Percentiles rank a stretch among this genome's conserved stretches.
Evolutionary conservation across 2,113 vertebrate species (phyloP).

Genomic region (Cyanoderma ruficeps): DNA sequence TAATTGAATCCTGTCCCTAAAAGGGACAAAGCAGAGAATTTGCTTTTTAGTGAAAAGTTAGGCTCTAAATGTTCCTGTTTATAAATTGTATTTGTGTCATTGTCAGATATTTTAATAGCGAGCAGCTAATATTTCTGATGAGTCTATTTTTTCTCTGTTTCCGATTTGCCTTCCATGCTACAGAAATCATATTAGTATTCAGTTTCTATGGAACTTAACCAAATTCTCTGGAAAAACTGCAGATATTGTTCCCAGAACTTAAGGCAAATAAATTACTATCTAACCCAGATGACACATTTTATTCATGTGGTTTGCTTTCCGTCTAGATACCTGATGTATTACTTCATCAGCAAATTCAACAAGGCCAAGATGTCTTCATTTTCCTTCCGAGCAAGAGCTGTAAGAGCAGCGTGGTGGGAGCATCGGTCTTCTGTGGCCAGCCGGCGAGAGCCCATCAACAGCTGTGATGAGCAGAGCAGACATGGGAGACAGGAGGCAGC

Average conservation of each 20-base stretch:
- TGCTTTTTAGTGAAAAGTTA: constrained; percentile 56
- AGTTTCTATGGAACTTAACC: neutral
- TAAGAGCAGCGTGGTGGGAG: constrained; percentile 25
- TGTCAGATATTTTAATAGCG: neutral
- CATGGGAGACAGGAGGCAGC: constrained; percentile 48
- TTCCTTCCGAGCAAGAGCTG: constrained; percentile 61
- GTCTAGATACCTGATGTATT: constrained; percentile 74
- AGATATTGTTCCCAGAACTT: constrained; percentile 9
- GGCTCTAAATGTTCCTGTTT: constrained; percentile 40
- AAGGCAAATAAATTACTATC: neutral
- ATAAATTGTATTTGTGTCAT: neutral
- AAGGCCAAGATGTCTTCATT: constrained; percentile 80
- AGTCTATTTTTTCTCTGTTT: constrained; percentile 3
- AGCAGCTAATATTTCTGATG: neutral
- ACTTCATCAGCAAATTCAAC: constrained; percentile 66
- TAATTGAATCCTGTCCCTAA: constrained; percentile 70
- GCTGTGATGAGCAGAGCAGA: constrained; percentile 59
- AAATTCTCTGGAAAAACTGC: constrained; percentile 25
- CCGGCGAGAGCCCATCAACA: constrained; percentile 46
- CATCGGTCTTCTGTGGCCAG: constrained; percentile 40
- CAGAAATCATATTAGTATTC: constrained; percentile 20
- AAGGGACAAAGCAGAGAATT: constrained; percentile 39
- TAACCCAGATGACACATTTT: neutral
- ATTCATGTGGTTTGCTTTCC: constrained; percentile 28
- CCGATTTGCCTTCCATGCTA: constrained; percentile 20